Base-by-base conservation (phyloP, 2,888 invertebrate genomes). In the Diaprepes abbreviatus region DNA sequence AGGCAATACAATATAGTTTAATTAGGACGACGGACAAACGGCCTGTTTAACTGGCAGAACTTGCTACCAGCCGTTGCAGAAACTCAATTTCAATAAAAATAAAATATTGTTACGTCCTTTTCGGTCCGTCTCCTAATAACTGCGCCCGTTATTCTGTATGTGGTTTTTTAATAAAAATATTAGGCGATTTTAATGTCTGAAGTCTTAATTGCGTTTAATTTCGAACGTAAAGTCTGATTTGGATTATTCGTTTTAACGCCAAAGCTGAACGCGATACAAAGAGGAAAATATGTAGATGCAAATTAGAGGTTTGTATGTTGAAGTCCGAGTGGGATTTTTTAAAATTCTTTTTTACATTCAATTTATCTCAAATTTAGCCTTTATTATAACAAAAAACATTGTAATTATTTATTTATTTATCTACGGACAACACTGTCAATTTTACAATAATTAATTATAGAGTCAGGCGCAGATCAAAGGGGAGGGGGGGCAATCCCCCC, bases 161-260 rank as follows among this genome's bases (percentile, higher is more conserved):
- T 60, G 68, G 71, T 57, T 72, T 72, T 67, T 69, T 72, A 72
- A 72, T 72, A 69, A 72, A 72, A 72, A 72, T 72, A 72, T 72
- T 69, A 43, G 60, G 31, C 67, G 55, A 68, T 67, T 68, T 63
- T 71, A 71, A 64, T 71, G 71, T 71, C 71, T 68, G 60, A 71
- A 52, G 50, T 71, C 65, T 50, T 71, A 71, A 71, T 71, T 71
- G 68, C 67, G 31, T 64, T 63, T 71, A 71, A 71, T 71, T 71
- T 59, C 54, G 58, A 21, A 57, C 63, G 67, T 71, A 71, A 71
- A 67, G 58, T 67, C 58, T 71, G 45, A 62, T 71, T 71, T 62
- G 66, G 60, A 66, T 66, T 60, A 60, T 38, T 31, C 58, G 38
- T 10, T 58, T 66, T 52, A 45, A 24, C 21, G 58, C 38, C 7